Evolutionary conservation across 2,888 invertebrate genomes (phyloP).

Genomic region (Coenonympha glycerion): DNA sequence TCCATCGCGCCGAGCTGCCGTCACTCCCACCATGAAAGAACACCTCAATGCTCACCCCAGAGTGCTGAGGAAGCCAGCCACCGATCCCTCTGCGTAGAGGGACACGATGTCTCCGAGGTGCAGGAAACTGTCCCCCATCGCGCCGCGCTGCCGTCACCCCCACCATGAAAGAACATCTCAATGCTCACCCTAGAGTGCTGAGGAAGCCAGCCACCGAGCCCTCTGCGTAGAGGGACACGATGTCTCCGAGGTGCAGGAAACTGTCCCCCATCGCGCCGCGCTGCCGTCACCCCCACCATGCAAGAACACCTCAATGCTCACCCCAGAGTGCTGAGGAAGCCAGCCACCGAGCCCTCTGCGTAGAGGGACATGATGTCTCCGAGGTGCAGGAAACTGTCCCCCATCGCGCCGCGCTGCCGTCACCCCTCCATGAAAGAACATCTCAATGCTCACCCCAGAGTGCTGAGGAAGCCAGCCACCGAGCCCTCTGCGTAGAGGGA

Average conservation of each 20-base stretch:
- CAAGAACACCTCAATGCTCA: conserved; percentile 70
- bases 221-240: conserved; percentile 98
- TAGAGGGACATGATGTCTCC: conserved; percentile 99
- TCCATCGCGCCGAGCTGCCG: too few relatives aligned
- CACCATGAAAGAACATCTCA: too few relatives aligned
- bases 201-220: conserved; percentile 96
- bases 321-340: conserved; percentile 99
- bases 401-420: conserved; percentile 73
- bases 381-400: conserved; percentile 95
- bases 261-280: conserved; percentile 43
- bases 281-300: too few relatives aligned
- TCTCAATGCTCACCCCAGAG: conserved; percentile 98
- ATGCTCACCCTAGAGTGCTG: conserved; percentile 98
- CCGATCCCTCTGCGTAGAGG: conserved; percentile 96
- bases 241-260: conserved; percentile 98
- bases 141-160: too few relatives aligned
- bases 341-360: conserved; percentile 95
- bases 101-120: conserved; percentile 99
- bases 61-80: conserved; percentile 97
- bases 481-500: conserved; percentile 98
- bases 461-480: conserved; percentile 97
- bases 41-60: conserved; percentile 98
- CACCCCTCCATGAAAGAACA: too few relatives aligned
- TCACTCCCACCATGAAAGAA: too few relatives aligned
- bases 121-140: too few relatives aligned